phyloP scores from a whole-genome alignment of 2,888 invertebrate genomes.

The Pristionchus mayeri region DNA sequence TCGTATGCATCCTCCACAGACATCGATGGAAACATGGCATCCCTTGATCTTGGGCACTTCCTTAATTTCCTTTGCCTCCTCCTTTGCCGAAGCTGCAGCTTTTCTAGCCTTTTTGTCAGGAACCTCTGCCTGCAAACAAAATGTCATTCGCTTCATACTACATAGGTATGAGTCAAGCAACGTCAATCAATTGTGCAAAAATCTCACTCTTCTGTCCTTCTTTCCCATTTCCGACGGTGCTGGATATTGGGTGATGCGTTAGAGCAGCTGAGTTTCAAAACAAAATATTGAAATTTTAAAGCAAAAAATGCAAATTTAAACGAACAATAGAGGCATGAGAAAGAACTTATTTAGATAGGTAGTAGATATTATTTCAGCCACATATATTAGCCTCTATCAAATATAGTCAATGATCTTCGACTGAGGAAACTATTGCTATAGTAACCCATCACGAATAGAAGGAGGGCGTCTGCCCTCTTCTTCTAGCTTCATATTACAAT shows the following conservation, averaged over 20 bases:
- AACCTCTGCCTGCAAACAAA: not conserved
- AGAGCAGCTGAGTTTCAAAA: too few species aligned
- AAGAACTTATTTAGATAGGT: too few species aligned
- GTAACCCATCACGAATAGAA: not conserved
- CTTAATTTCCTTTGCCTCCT: not conserved
- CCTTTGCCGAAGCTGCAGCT: not conserved
- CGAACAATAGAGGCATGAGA: too few species aligned
- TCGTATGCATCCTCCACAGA: not conserved
- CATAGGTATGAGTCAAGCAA: too few species aligned
- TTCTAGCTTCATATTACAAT: too few species aligned
- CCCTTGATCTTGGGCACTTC: not conserved
- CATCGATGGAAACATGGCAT: conserved; percentile 9
- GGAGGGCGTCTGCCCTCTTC: not conserved
- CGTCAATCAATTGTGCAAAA: too few species aligned
- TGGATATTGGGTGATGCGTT: not conserved
- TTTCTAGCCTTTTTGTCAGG: not conserved
- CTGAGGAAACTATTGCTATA: not conserved
- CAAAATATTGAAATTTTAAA: too few species aligned
- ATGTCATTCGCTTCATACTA: not conserved
- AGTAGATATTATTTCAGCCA: too few species aligned
- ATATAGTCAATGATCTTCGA: not conserved
- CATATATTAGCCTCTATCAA: too few species aligned
- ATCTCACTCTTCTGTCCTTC: conserved; percentile 2
- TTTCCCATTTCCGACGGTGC: not conserved
- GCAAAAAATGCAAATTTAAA: too few species aligned